Base-by-base conservation (phyloP, 1,140 invertebrate species). In the Caerostris extrusa region DNA sequence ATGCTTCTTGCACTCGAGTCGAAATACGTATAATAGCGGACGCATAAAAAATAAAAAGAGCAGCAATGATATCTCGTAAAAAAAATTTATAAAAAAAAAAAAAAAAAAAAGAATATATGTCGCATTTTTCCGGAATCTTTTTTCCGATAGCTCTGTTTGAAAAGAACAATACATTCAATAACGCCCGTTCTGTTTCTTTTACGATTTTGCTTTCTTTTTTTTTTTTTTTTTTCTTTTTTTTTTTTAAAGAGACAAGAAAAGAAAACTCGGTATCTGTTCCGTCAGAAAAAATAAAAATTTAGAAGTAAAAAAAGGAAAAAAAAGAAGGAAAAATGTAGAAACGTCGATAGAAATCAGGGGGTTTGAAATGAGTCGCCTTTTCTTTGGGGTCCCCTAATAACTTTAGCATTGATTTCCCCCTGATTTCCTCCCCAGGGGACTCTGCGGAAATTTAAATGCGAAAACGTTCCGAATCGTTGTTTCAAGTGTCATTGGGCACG, bases 121-220 rank as follows among this genome's bases (percentile, higher is more conserved):
- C 56, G 69, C 57, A 71, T 77, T 91, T 81, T 60, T 91, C 69
- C 10, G 89, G 57, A 82, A 82, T 81, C n/a, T 58, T 82, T 89
- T 91, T 81, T 64, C 71, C 69, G 69, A 91, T 81, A 81, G 69
- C 56, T 58, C 89, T 58, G 61, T 34, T 82, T 82, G 69, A 61
- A 91, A 89, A 91, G 89, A 82, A 91, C 89, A 91, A 91, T 91
- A 82, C 89, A 91, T 91, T 91, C 89, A 81, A 91, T 91, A 61
- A 91, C 71, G 71, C 55, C 34, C 10, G 53, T 90, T 69, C 67
- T 64, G 88, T 69, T 90, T n/a, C 34, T 58, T 10, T 60, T 77
- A 60, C 34, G 19, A 91, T 60, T 34, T 34, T 34, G 0, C 34
- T 2, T 34, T 34, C 2, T 34, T 34, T 34, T 2, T 34, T 34